These are phyloP conservation scores for Amphimedon queenslandica DNA, from an alignment of 37 sponge, comb jelly and placozoan genomes.

Conservation along the genomic window DNA sequence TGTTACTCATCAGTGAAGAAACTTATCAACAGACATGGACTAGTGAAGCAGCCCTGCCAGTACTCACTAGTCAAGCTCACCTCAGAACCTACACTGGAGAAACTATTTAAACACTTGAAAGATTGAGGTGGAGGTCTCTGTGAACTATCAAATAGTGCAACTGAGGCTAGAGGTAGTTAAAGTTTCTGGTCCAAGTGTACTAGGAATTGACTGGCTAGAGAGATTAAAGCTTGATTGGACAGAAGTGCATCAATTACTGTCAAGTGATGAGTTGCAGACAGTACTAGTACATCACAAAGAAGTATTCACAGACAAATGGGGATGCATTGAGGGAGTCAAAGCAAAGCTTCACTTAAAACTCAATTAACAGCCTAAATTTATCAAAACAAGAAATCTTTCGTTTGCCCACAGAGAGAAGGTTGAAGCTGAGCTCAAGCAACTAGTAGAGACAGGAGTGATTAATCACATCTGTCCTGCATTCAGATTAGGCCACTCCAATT, in stretches of 20 bases:
- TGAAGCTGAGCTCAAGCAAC: slow-evolving; percentile 29
- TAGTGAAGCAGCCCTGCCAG: background rate
- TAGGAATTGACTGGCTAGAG: background rate
- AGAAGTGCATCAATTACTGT: no score
- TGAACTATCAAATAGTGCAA: background rate
- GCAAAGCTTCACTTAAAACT: no score
- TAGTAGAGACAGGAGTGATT: no score
- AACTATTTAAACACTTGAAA: background rate
- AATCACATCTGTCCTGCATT: no score
- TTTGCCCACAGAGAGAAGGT: slow-evolving; percentile 2
- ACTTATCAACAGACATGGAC: background rate
- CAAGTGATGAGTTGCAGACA: no score
- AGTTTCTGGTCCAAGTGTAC: background rate
- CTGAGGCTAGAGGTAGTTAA: background rate
- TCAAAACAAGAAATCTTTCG: no score
- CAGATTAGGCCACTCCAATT: no score
- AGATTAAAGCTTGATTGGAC: no score
- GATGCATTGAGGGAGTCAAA: no score
- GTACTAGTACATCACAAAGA: no score
- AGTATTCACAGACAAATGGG: no score
- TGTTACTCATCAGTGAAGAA: background rate
- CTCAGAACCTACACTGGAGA: background rate
- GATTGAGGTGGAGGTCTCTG: background rate
- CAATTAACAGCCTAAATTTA: no score
- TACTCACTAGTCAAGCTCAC: background rate